phyloP scores from a whole-genome alignment of 2,888 invertebrate genomes.

The Cacoxenus indagator region DNA sequence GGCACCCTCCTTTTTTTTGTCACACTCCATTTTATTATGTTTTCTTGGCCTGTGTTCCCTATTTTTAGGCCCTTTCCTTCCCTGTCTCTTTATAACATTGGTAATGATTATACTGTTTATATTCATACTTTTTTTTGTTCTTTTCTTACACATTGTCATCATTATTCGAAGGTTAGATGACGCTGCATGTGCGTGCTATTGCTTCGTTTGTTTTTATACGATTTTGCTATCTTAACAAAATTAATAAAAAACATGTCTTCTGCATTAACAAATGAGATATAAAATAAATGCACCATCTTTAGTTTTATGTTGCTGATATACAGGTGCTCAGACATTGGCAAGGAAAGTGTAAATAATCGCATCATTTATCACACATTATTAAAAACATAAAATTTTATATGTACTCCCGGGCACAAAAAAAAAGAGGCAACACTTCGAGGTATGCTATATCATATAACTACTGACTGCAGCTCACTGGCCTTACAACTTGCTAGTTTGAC shows the following conservation, averaged over 20 bases:
- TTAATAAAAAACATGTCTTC: slow-evolving; percentile 13
- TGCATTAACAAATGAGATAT: background rate
- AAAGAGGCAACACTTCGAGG: background rate
- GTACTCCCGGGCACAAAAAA: background rate
- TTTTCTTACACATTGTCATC: background rate
- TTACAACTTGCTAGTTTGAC: background rate
- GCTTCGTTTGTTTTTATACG: background rate
- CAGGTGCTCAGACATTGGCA: background rate
- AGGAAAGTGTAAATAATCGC: slow-evolving; percentile 29
- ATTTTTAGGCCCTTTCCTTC: too few species aligned
- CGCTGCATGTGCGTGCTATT: background rate
- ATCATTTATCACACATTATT: slow-evolving; percentile 29
- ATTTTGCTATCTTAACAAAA: background rate
- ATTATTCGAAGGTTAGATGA: background rate
- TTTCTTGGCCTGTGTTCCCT: too few species aligned
- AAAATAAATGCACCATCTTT: background rate
- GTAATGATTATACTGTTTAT: slow-evolving; percentile 14
- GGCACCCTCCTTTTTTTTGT: background rate
- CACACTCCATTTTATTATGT: too few species aligned
- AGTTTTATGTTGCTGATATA: background rate
- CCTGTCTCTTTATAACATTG: too few species aligned
- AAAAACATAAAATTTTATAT: slow-evolving; percentile 34
- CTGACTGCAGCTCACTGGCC: background rate
- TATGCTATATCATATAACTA: background rate
- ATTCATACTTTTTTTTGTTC: background rate